Evolutionary conservation across 2,888 invertebrate genomes (phyloP), one percentile per base, ranked within the genome.

Genomic region (Diploptera punctata): DNA sequence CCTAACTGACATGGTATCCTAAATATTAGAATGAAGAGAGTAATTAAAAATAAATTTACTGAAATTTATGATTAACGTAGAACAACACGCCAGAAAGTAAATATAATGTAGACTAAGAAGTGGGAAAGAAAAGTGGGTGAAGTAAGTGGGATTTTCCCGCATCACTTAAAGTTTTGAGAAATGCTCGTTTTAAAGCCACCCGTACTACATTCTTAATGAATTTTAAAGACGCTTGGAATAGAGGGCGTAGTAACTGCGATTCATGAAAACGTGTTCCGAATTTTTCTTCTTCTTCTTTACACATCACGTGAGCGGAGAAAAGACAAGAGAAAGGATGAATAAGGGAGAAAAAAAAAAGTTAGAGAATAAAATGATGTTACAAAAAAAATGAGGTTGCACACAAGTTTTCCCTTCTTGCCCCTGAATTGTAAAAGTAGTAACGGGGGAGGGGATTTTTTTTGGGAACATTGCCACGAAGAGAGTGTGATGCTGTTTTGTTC

Each of bases 181-280:
- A 54, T 18, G 60, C 38, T 16, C 43, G 26, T 57, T 69, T 69
- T 60, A 29, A 69, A 69, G 52, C 43, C 43, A 18, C 7, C 68
- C 54, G 3, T 18, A 29, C 60, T 57, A 18, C 54, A 31, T 69
- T 68, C 72, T 72, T 72, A 72, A 72, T 68, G 72, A 72, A 72
- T 72, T 72, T 68, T 72, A 72, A 72, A 72, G 72, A 72, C 62
- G 62, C 18, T 43, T 44, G 44, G n/a, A 10, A 18, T 54, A n/a
- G 29, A 62, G 47, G 16, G 67, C 33, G 47, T 21, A 18, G 29
- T 43, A 38, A 57, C 57, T 33, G 57, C 65, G 67, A 68, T 72
- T 68, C 68, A 16, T 38, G 67, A 29, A 47, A 61, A 72, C 72
- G 68, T 72, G 72, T 61, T 31, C 38, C n/a, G 72, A 72, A 72